phyloP scores from a whole-genome alignment of 2,888 invertebrate species.

The Acronicta alni region DNA sequence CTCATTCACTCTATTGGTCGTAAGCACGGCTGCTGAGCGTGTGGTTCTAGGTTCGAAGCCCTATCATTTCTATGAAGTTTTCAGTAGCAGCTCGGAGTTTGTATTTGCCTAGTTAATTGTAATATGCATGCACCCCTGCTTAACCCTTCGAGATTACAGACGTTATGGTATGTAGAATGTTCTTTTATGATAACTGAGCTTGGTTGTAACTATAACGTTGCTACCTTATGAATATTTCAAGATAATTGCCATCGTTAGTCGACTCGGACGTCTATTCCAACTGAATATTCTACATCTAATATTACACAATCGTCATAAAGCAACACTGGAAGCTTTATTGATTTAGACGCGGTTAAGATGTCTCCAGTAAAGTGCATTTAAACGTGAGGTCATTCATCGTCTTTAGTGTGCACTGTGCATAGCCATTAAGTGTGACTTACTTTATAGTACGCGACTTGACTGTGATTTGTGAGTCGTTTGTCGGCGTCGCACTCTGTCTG shows the following conservation, averaged over 20 bases:
- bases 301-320: slow-evolving; percentile 26
- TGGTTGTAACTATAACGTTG: background rate
- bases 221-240: slow-evolving; percentile 43
- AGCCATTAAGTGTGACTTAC: slow-evolving; percentile 48
- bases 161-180: too few species aligned
- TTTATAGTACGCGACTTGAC: slow-evolving; percentile 49
- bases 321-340: slow-evolving; percentile 44
- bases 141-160: too few species aligned
- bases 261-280: slow-evolving; percentile 25
- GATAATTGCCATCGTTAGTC: slow-evolving; percentile 39
- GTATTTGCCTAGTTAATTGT: too few species aligned
- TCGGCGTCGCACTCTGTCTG: slow-evolving; percentile 39
- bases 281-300: slow-evolving; percentile 40
- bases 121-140: too few species aligned
- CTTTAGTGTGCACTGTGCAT: slow-evolving; percentile 45
- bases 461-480: slow-evolving; percentile 57
- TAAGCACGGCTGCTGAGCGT: too few species aligned
- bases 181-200: too few species aligned
- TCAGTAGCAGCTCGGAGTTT: too few species aligned
- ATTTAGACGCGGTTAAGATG: slow-evolving; percentile 45
- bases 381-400: slow-evolving; percentile 46
- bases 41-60: too few species aligned
- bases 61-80: too few species aligned
- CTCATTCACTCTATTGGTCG: too few species aligned
- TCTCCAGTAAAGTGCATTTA: slow-evolving; percentile 50